Percentiles rank a stretch among this genome's conserved stretches.
These are phyloP conservation scores for Anolis sagrei DNA, from an alignment of 2,113 vertebrate genomes.

Conservation along the genomic window DNA sequence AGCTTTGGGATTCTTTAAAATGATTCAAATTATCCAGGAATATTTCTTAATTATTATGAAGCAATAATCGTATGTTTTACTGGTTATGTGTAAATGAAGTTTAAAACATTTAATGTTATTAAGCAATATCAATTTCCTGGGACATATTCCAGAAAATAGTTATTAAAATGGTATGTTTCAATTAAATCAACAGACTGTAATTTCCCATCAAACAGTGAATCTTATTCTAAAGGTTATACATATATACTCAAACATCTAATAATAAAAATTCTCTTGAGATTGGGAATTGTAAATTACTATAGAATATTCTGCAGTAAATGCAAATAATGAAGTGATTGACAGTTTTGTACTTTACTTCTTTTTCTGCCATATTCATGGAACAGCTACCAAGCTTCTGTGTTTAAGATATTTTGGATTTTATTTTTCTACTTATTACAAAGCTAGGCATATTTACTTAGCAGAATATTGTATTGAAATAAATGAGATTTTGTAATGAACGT, in stretches of 20 bases:
- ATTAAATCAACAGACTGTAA: not conserved
- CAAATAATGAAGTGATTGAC: not conserved
- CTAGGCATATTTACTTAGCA: not conserved
- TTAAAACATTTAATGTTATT: conserved; percentile 24
- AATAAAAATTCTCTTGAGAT: not conserved
- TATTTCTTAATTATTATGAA: conserved; percentile 3
- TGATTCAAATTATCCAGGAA: not conserved
- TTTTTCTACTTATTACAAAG: not conserved
- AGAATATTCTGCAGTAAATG: not conserved
- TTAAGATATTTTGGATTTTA: not conserved
- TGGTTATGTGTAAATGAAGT: conserved; percentile 5
- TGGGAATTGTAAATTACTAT: not conserved
- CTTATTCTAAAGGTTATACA: not conserved
- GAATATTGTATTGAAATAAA: conserved; percentile 4
- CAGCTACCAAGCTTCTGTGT: not conserved
- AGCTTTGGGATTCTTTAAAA: not conserved
- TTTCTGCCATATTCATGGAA: not conserved
- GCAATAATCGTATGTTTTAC: not conserved
- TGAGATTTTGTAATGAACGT: not conserved
- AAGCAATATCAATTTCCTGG: conserved; percentile 22
- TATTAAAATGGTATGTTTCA: not conserved
- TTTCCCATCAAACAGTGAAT: not conserved
- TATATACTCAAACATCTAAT: not conserved
- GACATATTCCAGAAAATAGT: conserved; percentile 9
- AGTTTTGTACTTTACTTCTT: not conserved